Evolutionary conservation across 2,113 vertebrate species (phyloP), one percentile per base, ranked within the genome.

Genomic region (Fulica atra): DNA sequence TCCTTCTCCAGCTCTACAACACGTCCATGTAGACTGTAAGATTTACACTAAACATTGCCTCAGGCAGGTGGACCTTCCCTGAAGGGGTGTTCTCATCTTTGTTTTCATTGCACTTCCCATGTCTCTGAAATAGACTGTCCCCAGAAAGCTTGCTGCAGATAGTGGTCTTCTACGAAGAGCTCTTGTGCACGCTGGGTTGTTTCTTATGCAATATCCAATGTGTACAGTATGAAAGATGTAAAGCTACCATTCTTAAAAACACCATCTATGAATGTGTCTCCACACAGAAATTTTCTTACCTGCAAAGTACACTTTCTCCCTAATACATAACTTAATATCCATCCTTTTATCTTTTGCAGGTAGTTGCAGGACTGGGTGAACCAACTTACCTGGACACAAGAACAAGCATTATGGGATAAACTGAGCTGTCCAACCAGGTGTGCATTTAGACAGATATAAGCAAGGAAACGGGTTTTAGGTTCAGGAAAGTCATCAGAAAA

Each of bases 401-500:
- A 44, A 8, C 40, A 89, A 66, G 11, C 44, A 66, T 72, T 46
- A 50, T 54, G 26, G 71, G 56, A 73, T 86, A 81, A 96, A 74
- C 28, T 77, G 15, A 46, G 53, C 21, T 40, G 8, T 74, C 11
- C 64, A 93, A 86, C 68, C 61, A 89, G n/a, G 23, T 63, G 56
- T 70, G 19, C 59, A 59, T 97, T 84, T 84, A 92, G 14, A 63
- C 31, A 85, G 74, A 82, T 69, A 93, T 44, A 84, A 66, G 89
- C 53, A 95, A 79, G 53, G 25, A 86, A 82, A 63, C 28, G 86
- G 40, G 42, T 33, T 63, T 66, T 96, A 80, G 51, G 5, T 64
- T 91, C 40, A 84, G 26, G 66, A 61, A 85, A 96, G 57, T 71
- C 66, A 46, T 60, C 51, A 89, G 38, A 81, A 95, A 71, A 31